These are phyloP conservation scores for Cyanoramphus novaezelandiae DNA, from an alignment of 2,113 vertebrate genomes.

Conservation along the genomic window DNA sequence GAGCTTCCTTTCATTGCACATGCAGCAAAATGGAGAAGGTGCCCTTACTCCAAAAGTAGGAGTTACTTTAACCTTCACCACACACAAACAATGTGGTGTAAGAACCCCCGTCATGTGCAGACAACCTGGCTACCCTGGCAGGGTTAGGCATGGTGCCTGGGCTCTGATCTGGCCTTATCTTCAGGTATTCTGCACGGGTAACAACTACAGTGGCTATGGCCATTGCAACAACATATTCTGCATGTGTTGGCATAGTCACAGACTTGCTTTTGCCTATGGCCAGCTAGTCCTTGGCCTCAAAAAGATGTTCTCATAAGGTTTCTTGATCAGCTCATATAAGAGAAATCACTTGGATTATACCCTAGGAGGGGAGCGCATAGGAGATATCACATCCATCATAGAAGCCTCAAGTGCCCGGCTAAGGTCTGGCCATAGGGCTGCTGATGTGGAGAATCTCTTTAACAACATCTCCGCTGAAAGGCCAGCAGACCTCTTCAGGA, in stretches of 20 bases:
- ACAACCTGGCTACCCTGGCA: not conserved
- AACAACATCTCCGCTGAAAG: not conserved
- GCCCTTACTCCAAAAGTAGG: not conserved
- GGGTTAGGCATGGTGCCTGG: not conserved
- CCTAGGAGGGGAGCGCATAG: not conserved
- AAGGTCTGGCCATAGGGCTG: not conserved
- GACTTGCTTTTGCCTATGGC: not conserved
- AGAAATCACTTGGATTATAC: not conserved
- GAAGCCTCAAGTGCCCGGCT: not conserved
- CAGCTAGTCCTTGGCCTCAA: not conserved
- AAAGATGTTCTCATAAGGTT: not conserved
- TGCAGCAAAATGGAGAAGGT: not conserved
- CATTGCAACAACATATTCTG: not conserved
- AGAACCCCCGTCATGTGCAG: not conserved
- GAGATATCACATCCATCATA: accelerated
- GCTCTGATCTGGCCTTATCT: not conserved
- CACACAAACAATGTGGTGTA: not conserved
- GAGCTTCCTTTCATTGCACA: not conserved
- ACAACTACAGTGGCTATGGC: not conserved
- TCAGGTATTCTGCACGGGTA: not conserved
- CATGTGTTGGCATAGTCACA: not conserved
- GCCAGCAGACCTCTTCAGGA: not conserved
- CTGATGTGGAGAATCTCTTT: not conserved
- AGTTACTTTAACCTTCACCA: not conserved
- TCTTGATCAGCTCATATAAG: not conserved